phyloP scores from a whole-genome alignment of 2,888 invertebrate genomes.

The Orthonychiurus folsomi region DNA sequence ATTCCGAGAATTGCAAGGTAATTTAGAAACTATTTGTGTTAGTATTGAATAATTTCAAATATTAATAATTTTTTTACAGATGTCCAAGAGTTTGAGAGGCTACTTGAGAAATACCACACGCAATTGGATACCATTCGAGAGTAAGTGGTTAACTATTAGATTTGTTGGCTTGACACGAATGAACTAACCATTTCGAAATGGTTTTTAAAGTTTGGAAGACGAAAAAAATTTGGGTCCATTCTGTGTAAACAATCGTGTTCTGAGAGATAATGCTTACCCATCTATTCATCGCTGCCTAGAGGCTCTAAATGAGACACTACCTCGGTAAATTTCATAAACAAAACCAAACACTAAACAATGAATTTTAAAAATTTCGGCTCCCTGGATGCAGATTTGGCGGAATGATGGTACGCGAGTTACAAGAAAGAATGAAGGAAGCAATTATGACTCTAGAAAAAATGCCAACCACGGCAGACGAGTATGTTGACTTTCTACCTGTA shows the following conservation, averaged over 20 bases:
- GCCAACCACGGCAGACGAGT: constrained; percentile 62
- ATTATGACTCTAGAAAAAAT: constrained; percentile 55
- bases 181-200: no score
- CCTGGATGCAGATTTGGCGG: constrained; percentile 16
- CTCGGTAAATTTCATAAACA: constrained; percentile 49
- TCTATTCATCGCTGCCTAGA: constrained; percentile 61
- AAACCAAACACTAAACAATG: constrained; percentile 5
- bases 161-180: no score
- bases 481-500: constrained; percentile 62
- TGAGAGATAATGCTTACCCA: constrained; percentile 62
- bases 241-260: constrained; percentile 58
- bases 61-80: constrained; percentile 43
- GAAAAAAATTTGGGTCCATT: constrained; percentile 64
- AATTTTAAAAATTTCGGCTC: neutral
- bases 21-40: neutral
- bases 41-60: neutral
- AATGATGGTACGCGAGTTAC: constrained; percentile 34
- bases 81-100: constrained; percentile 55
- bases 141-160: neutral
- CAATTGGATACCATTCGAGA: constrained; percentile 61
- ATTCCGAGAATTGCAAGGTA: constrained; percentile 46
- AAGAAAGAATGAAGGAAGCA: constrained; percentile 57
- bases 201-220: constrained; percentile 50
- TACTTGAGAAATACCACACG: constrained; percentile 59
- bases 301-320: constrained; percentile 56